Evolutionary conservation across 2,797 vertebrate species (phyloP).

Genomic region (Schizopygopsis malacanthus): DNA sequence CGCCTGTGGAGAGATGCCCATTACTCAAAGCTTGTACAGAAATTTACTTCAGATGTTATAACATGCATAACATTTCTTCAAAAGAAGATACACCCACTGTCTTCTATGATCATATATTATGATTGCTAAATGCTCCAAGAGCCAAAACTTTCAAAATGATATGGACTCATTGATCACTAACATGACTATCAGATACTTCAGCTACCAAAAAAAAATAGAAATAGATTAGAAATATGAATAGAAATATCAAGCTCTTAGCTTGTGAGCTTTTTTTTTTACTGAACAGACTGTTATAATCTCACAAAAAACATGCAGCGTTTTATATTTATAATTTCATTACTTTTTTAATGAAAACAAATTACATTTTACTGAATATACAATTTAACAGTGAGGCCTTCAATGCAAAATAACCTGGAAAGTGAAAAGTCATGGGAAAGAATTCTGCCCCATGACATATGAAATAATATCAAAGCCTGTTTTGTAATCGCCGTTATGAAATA

Average conservation of each 20-base stretch:
- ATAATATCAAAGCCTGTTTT: constrained; percentile 55
- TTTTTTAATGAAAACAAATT: not conserved
- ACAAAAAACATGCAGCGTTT: not conserved
- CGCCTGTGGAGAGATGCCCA: constrained; percentile 59
- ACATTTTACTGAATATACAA: not conserved
- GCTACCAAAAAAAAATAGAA: not conserved
- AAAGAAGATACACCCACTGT: not conserved
- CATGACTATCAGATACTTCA: not conserved
- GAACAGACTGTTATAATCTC: not conserved
- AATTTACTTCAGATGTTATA: constrained; percentile 4
- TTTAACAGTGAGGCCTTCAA: not conserved
- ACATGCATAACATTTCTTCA: not conserved
- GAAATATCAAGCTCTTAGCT: not conserved
- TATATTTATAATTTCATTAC: not conserved
- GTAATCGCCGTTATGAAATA: constrained; percentile 55
- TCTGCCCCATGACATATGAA: constrained; percentile 61
- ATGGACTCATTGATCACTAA: not conserved
- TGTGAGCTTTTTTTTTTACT: not conserved
- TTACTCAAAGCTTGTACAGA: constrained; percentile 11
- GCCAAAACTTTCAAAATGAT: not conserved
- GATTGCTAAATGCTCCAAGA: not conserved
- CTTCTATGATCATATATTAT: not conserved
- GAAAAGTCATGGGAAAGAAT: constrained; percentile 63
- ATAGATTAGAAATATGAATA: not conserved
- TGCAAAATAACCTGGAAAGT: constrained; percentile 23